A percentile compares a stretch with the other conserved stretches of the same genome.
Conservation (phyloP, 2,797 vertebrate species). For the Telmatherina bonti region DNA sequence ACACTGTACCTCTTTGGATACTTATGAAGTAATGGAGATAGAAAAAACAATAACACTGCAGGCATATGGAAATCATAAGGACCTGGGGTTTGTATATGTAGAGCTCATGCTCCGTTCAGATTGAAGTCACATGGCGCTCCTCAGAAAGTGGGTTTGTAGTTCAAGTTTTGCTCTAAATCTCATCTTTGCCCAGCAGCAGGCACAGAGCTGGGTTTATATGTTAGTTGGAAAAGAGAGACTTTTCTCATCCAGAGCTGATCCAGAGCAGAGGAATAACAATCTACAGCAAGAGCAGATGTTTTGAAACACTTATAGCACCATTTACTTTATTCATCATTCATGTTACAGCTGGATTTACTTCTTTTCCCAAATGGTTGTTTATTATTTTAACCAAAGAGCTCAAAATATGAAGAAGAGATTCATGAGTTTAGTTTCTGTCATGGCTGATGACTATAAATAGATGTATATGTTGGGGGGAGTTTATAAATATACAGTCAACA, state of each 20-base stretch:
- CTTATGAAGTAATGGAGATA: slow-evolving; percentile 75
- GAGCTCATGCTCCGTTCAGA: slow-evolving; percentile 77
- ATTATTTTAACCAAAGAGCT: slow-evolving; percentile 50
- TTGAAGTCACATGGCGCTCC: slow-evolving; percentile 77
- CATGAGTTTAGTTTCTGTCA: slow-evolving; percentile 34
- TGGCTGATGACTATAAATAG: slow-evolving; percentile 38
- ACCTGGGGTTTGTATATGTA: slow-evolving; percentile 70
- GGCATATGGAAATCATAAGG: slow-evolving; percentile 86
- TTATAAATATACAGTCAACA: slow-evolving; percentile 39
- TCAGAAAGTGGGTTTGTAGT: slow-evolving; percentile 68
- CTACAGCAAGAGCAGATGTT: slow-evolving; percentile 64
- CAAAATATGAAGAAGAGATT: slow-evolving; percentile 39
- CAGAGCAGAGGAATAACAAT: slow-evolving; percentile 49
- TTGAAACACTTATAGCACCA: slow-evolving; percentile 46
- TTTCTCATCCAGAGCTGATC: slow-evolving; percentile 48
- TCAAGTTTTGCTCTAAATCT: slow-evolving; percentile 71
- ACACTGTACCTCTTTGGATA: slow-evolving; percentile 47
- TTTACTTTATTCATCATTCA: slow-evolving; percentile 63
- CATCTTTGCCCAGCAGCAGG: slow-evolving; percentile 70
- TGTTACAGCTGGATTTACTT: slow-evolving; percentile 59
- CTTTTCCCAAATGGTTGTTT: slow-evolving; percentile 42
- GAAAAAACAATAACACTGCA: slow-evolving; percentile 78
- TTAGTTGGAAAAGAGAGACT: slow-evolving; percentile 50
- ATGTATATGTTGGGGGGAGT: slow-evolving; percentile 36
- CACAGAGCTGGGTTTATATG: slow-evolving; percentile 63